Evolutionary conservation across 2,888 invertebrate genomes (phyloP), one percentile per base, ranked within the genome.

Genomic region (Abscondita cerata): DNA sequence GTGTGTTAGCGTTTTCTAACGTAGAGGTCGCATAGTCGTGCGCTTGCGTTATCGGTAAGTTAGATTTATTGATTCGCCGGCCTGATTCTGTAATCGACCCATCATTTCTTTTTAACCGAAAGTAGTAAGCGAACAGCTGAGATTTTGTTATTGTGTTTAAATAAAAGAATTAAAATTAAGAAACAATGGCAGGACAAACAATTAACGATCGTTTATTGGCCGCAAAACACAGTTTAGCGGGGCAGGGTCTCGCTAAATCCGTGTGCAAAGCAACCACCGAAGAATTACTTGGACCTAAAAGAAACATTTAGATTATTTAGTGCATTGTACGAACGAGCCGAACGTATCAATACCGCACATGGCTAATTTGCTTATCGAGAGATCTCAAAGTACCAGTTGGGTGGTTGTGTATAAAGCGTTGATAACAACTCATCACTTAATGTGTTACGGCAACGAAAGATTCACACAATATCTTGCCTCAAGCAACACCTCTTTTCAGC

Each of bases 231-330:
- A 98, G 97, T 84, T 89, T 99, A 81, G 97, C 98, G 82, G 99
- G 99, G 76, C 98, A 98, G 86, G 98, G 98, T 75, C 87, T 99
- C 78, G 99, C 98, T 69, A 99, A 99, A 87, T 96, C 98, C 73
- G 98, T 99, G 75, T 98, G 99, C 87, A 99, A 99, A 88, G 98
- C 99, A 67, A 99, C 99, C 71, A 99, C 99, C 72, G 99, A 99
- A 87, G 99, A 99, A 87, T 89, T 98, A 85, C 95, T 98, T 83
- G 98, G 96, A 70, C 99, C 99, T 68, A 99, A 99, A 98, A 98
- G 89, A 99, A 99, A 86, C 99, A 99, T 87, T 90, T 99, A 83
- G 99, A 99, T 84, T 99, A 99, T 89, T 87, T 99, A 83, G 92
- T 99, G 77, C 98, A 98, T 81, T 99, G 99, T 86, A 99, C 99